These are phyloP conservation scores for Mechanitis mazaeus DNA, from an alignment of 2,888 invertebrate species.

Conservation along the genomic window DNA sequence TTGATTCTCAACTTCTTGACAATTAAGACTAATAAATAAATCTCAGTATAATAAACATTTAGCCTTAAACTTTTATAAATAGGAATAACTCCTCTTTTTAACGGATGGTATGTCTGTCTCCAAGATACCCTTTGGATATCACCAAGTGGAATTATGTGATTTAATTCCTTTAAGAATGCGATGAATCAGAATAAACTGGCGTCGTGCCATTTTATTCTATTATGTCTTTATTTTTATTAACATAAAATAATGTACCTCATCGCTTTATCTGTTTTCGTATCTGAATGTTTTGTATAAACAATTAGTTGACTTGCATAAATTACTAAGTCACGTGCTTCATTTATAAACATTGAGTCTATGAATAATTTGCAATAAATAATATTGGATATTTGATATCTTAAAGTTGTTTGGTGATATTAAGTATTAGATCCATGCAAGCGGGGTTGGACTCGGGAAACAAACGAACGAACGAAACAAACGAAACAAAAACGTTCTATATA, in stretches of 20 bases:
- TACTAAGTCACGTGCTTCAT: constrained; percentile 15
- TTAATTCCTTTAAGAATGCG: constrained; percentile 20
- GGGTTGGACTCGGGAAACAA: too few relatives aligned
- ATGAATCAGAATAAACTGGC: constrained; percentile 34
- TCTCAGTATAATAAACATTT: neutral
- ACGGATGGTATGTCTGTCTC: too few relatives aligned
- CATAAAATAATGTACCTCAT: constrained; percentile 12
- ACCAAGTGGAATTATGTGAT: constrained; percentile 22
- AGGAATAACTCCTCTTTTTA: neutral
- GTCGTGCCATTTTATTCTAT: constrained; percentile 29
- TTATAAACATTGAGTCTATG: constrained; percentile 11
- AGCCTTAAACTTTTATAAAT: constrained; percentile 1
- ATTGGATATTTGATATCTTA: too few relatives aligned
- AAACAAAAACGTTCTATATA: too few relatives aligned
- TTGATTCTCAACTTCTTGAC: too few relatives aligned
- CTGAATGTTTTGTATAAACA: constrained; percentile 17
- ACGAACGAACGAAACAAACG: too few relatives aligned
- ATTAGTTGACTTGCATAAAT: constrained; percentile 12
- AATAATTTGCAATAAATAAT: too few relatives aligned
- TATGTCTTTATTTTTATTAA: constrained; percentile 26
- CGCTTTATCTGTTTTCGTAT: constrained; percentile 13
- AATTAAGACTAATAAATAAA: neutral
- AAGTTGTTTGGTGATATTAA: too few relatives aligned
- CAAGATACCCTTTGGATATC: constrained; percentile 7
- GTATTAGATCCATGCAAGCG: too few relatives aligned